Base-by-base conservation (phyloP, 2,797 vertebrate genomes). In the Chloroceryle inda region DNA sequence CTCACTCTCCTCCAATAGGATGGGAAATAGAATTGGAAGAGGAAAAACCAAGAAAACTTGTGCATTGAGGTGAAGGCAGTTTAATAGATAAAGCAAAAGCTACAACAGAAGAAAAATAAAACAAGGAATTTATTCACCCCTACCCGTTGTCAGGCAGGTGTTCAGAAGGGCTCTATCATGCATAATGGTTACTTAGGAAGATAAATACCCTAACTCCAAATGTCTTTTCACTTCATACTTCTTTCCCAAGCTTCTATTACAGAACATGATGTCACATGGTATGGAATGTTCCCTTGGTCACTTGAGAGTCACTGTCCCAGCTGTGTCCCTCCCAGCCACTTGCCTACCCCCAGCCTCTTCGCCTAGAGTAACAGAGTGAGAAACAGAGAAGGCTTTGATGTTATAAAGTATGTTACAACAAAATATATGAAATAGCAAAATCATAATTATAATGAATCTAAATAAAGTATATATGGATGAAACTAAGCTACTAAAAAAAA, bases 71-170 rank as follows among this genome's bases (percentile, higher is more conserved):
- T 47, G 22, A 47, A 78, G 6, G 11, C 27, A 19, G 5, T 40
- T 67, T 45, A 67, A 50, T 4, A 44, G 11, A 1, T 24, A 52
- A 74, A 94, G 23, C 3, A 42, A 62, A 73, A 86, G 19, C 21
- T 59, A 35, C 33, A 26, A 1, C 0, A 0, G 3, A 64, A 72
- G 9, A 16, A 33, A 92, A 75, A 4, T 3, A 21, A 61, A 88
- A n/a, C 1, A 47, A 47, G 6, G 14, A 58, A 73, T 69, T 64
- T 0, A 12, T 35, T 56, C 7, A 9, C 14, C 7, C 2, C 6
- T 84, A 56, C 40, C 22, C 2, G 2, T 11, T 0, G 1, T 8
- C 26, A 62, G 17, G 19, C 3, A 10, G 47, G 3, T 20, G 17
- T 26, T 62, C 12, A 71, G 27, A 24, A 31, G 10, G 4, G 2